phyloP scores from a whole-genome alignment of 53 echinoderm and acorn worm species.

The Temnopleurus reevesii region DNA sequence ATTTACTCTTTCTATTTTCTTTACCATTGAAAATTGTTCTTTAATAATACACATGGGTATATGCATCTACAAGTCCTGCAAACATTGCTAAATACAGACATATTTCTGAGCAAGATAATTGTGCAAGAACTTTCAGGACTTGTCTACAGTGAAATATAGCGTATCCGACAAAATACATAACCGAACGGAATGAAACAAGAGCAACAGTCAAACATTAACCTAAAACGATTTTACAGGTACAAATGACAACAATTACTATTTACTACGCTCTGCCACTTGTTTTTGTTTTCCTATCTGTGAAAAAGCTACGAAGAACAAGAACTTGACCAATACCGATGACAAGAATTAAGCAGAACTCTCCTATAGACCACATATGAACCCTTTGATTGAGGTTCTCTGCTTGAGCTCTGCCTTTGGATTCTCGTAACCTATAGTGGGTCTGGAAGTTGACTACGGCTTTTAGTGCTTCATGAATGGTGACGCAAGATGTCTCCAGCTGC shows the following conservation, averaged over 20 bases:
- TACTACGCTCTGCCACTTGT: conserved; percentile 69
- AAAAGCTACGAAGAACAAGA: conserved; percentile 94
- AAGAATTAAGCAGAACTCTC: conserved; percentile 80
- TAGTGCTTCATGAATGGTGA: conserved; percentile 89
- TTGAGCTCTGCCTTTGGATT: conserved; percentile 73
- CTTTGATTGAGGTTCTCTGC: conserved; percentile 85
- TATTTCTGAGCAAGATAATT: no score
- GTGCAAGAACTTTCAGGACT: no score
- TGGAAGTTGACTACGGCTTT: conserved; percentile 90
- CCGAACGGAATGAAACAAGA: no score
- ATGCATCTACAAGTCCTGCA: no score
- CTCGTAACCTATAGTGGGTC: conserved; percentile 95
- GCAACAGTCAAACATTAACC: background rate
- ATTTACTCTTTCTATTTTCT: no score
- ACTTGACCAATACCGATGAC: conserved; percentile 84
- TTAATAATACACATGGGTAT: no score
- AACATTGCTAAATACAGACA: no score
- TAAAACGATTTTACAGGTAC: background rate
- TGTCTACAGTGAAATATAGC: no score
- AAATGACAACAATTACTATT: background rate
- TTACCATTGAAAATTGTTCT: no score
- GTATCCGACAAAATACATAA: no score
- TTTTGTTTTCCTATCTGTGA: conserved; percentile 81
- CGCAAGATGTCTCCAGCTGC: conserved; percentile 94
- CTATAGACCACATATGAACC: conserved; percentile 92